These are phyloP conservation scores for Hippocampus comes DNA, from an alignment of 2,113 vertebrate genomes.

Conservation along the genomic window DNA sequence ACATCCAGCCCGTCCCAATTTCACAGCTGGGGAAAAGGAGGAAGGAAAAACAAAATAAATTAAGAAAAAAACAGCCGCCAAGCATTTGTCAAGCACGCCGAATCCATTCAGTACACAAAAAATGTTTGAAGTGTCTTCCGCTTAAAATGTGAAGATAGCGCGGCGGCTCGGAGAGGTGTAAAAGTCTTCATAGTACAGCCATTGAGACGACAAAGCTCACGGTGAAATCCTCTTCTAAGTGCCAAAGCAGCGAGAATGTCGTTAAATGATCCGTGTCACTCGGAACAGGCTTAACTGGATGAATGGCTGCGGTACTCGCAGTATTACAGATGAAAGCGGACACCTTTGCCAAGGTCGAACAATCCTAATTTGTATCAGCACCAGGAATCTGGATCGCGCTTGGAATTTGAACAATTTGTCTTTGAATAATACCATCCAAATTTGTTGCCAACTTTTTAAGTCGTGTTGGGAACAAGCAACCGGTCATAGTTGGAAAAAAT, in stretches of 20 bases:
- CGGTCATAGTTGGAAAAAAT: neutral
- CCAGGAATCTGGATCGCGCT: neutral
- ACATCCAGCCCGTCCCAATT: constrained; percentile 36
- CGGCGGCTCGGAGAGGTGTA: constrained; percentile 18
- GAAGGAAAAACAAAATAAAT: constrained; percentile 1
- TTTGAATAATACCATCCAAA: neutral
- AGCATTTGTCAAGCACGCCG: constrained; percentile 13
- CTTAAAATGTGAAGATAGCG: constrained; percentile 21
- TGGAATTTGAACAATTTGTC: neutral
- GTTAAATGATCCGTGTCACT: neutral
- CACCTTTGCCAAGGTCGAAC: neutral
- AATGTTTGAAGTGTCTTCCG: constrained; percentile 14
- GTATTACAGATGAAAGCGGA: neutral
- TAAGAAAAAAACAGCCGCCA: constrained; percentile 41
- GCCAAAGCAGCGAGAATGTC: neutral
- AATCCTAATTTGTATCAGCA: neutral
- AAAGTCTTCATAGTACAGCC: constrained; percentile 4
- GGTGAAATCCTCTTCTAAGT: neutral
- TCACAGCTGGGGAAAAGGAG: constrained; percentile 31
- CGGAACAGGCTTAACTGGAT: constrained; percentile 1
- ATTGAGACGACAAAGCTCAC: constrained; percentile 7
- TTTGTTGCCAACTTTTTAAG: neutral
- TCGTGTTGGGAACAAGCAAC: neutral
- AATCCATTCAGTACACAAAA: constrained; percentile 31
- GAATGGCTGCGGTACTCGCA: neutral